Evolutionary conservation across 1,140 invertebrate species (phyloP).

Genomic region (Meloidogyne chitwoodi): DNA sequence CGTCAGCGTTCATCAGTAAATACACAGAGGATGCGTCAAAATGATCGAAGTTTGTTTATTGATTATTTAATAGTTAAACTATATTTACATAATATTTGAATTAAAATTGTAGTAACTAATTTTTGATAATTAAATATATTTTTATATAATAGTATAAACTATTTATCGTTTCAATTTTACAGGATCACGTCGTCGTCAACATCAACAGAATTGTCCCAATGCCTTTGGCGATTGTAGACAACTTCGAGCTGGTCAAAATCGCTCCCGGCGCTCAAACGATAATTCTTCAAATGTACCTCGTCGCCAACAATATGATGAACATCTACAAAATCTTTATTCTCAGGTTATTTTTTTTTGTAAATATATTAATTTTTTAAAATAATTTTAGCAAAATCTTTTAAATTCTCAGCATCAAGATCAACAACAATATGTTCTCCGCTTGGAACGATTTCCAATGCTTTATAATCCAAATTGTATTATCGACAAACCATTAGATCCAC

Average conservation of each 20-base stretch:
- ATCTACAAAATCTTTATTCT: constrained; percentile 17
- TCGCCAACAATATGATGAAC: constrained; percentile 4
- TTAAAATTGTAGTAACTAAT: too few species aligned
- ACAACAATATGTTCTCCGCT: constrained; percentile 26
- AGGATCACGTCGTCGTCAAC: constrained; percentile 19
- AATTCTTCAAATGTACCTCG: neutral
- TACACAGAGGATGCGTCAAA: neutral
- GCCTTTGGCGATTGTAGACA: neutral
- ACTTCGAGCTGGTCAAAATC: neutral
- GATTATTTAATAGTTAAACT: too few species aligned
- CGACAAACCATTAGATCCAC: constrained; percentile 40
- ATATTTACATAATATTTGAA: too few species aligned
- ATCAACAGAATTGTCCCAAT: neutral
- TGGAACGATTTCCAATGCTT: constrained; percentile 38
- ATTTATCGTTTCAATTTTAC: constrained; percentile 21
- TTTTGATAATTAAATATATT: too few species aligned
- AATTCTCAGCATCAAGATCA: constrained; percentile 26
- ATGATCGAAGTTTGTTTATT: neutral
- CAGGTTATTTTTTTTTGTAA: constrained; percentile 21
- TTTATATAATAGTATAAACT: too few species aligned
- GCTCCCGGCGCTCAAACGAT: neutral
- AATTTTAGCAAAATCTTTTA: constrained; percentile 41
- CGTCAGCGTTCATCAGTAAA: constrained; percentile 5
- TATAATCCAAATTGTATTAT: neutral
- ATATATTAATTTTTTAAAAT: neutral